Evolutionary conservation across 2,888 invertebrate genomes (phyloP), one percentile per base, ranked within the genome.

Genomic region (Neocrepidodera transversa): DNA sequence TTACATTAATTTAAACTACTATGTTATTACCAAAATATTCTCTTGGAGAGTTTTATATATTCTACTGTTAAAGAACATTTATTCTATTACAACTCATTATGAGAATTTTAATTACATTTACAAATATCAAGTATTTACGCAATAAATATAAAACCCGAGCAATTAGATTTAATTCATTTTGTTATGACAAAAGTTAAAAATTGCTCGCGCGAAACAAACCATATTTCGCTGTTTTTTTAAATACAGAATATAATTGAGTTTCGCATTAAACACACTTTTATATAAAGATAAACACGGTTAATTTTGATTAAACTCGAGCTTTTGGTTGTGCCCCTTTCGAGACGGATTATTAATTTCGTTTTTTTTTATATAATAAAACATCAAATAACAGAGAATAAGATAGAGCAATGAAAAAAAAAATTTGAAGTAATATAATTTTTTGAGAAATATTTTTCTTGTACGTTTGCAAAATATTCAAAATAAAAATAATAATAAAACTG

Each of bases 381-480:
- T 35, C 35, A 35, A 6, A 11, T 13, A 4, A 35, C 13, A 35
- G 13, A 35, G 14, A 11, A 35, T 5, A 14, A 3, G 14, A 14
- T 11, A 35, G 13, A 7, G 20, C 43, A 43, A 43, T 18, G 43
- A 20, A 43, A 43, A 23, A 18, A 43, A 43, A 43, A 43, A 20
- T 20, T 43, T 43, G 43, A 20, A 2, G 43, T 23, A 43, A 43
- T 43, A 20, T 43, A 43, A 43, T 43, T 43, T 43, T 43, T 10
- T 43, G 43, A 20, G n/a, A n/a, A n/a, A n/a, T n/a, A n/a, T n/a
- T n/a, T n/a, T n/a, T n/a, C n/a, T n/a, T n/a, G n/a, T n/a, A n/a
- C n/a, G n/a, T n/a, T n/a, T n/a, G n/a, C n/a, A n/a, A n/a, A n/a
- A n/a, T n/a, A n/a, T n/a, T n/a, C n/a, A n/a, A n/a, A n/a, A n/a